A percentile compares a stretch with the other conserved stretches of the same genome.
Evolutionary conservation across 1,140 invertebrate genomes (phyloP).

Genomic region (Dendrolimus punctatus): DNA sequence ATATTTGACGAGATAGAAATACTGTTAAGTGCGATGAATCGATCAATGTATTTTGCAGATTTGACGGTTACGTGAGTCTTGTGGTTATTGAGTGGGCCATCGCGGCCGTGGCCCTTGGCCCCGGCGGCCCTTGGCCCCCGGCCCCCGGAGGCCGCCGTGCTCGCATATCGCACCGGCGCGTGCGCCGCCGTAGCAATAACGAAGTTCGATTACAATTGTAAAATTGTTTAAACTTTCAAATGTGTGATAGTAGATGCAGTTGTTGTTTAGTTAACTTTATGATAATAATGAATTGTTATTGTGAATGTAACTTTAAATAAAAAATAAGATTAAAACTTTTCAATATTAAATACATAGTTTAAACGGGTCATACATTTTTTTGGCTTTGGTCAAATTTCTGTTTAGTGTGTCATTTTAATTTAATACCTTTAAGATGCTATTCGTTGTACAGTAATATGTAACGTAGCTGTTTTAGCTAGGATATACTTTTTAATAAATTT

Average conservation of each 20-base stretch:
- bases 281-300: constrained; percentile 67
- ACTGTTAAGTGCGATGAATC: too few relatives aligned
- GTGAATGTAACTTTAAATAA: constrained; percentile 69
- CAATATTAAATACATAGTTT: constrained; percentile 35
- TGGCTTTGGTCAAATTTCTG: constrained; percentile 42
- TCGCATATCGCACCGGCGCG: constrained; percentile 52
- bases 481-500: constrained; percentile 66
- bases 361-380: constrained; percentile 34
- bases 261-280: constrained; percentile 72
- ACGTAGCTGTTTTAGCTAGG: constrained; percentile 68
- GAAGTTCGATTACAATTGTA: constrained; percentile 68
- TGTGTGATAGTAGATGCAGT: constrained; percentile 74
- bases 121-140: constrained; percentile 6
- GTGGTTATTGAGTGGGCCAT: not conserved
- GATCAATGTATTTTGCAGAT: too few relatives aligned
- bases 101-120: not conserved
- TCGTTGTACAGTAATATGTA: constrained; percentile 66
- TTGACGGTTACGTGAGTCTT: too few relatives aligned
- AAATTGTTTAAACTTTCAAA: constrained; percentile 73
- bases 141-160: constrained; percentile 23
- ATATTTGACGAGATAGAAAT: too few relatives aligned
- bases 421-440: constrained; percentile 51
- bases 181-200: constrained; percentile 70
- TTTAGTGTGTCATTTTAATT: constrained; percentile 38
- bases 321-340: constrained; percentile 47